A percentile compares a stretch with the other conserved stretches of the same genome.
Conservation (phyloP, 92 coral and sea anemone genomes). For the Porites lobata region DNA sequence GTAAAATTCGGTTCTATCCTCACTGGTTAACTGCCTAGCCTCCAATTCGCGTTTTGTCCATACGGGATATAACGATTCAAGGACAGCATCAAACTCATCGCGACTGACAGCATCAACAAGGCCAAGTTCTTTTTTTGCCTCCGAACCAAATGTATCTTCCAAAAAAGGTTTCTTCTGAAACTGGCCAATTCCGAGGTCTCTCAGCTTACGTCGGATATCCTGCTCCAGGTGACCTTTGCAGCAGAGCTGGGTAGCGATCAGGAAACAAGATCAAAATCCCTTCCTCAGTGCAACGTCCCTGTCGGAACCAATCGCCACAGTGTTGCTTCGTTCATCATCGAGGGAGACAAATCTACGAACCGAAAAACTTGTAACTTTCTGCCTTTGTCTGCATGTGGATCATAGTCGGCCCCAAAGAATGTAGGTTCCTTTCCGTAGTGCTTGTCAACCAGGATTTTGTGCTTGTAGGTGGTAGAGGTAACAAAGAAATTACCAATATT, state of each 20-base stretch:
- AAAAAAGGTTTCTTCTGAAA: conserved; percentile 11
- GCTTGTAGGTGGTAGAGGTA: conserved; percentile 47
- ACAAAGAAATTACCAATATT: conserved; percentile 46
- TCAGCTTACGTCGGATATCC: conserved; percentile 19
- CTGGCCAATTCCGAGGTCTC: background rate
- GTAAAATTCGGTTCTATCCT: background rate
- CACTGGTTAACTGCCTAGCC: background rate
- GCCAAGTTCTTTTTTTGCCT: conserved; percentile 21
- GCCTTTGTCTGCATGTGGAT: conserved; percentile 30
- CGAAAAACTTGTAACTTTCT: conserved; percentile 15
- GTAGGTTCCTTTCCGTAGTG: conserved; percentile 41
- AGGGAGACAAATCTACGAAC: background rate
- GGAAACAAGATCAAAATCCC: conserved; percentile 25
- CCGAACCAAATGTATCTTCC: conserved; percentile 25
- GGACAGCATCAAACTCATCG: conserved; percentile 10
- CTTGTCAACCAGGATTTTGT: conserved; percentile 28
- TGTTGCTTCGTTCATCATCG: conserved; percentile 13
- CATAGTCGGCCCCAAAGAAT: conserved; percentile 41
- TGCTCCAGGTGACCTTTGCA: conserved; percentile 34
- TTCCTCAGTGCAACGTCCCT: conserved; percentile 49
- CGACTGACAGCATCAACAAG: conserved; percentile 10
- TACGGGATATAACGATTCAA: conserved; percentile 9
- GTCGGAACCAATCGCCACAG: conserved; percentile 42
- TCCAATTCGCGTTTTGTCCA: conserved; percentile 29
- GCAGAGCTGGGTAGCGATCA: conserved; percentile 24